Conservation (phyloP, 2,888 invertebrate genomes). For the Lasioglossum villosulum region DNA sequence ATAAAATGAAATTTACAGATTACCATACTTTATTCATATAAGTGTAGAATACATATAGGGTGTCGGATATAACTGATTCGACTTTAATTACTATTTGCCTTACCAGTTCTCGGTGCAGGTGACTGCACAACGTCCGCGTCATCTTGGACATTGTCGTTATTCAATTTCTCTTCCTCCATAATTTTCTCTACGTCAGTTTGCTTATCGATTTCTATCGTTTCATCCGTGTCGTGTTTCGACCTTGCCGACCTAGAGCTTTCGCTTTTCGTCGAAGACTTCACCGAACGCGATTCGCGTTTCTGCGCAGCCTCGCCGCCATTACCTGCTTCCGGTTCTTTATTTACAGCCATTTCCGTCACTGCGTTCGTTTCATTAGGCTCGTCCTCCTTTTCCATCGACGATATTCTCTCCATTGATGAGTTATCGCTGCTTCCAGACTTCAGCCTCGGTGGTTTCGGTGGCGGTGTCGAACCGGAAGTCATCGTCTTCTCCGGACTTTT, state of each 20-base stretch:
- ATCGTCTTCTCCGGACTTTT: constrained; percentile 23
- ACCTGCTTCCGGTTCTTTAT: constrained; percentile 35
- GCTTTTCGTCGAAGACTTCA: constrained; percentile 65
- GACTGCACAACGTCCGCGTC: constrained; percentile 78
- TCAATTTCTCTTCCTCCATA: constrained; percentile 78
- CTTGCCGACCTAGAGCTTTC: constrained; percentile 59
- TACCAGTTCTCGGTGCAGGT: constrained; percentile 73
- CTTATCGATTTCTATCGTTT: constrained; percentile 67
- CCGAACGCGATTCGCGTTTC: constrained; percentile 39
- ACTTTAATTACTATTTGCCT: background rate
- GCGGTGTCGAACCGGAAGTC: constrained; percentile 80
- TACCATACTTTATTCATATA: too few relatives aligned
- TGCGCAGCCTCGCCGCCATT: constrained; percentile 9
- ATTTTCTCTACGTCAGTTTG: constrained; percentile 81
- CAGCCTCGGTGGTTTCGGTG: constrained; percentile 83
- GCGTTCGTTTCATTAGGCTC: constrained; percentile 8
- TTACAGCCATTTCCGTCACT: constrained; percentile 27
- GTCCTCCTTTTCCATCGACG: constrained; percentile 60
- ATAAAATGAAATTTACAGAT: background rate
- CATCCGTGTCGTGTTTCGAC: constrained; percentile 66
- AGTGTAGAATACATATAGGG: background rate
- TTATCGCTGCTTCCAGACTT: constrained; percentile 85
- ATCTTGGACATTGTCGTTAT: constrained; percentile 82
- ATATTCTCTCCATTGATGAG: constrained; percentile 70
- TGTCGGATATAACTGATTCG: background rate